Percentiles rank a stretch among this genome's conserved stretches.
phyloP scores from a whole-genome alignment of 2,113 vertebrate genomes.

The Tachysurus fulvidraco region DNA sequence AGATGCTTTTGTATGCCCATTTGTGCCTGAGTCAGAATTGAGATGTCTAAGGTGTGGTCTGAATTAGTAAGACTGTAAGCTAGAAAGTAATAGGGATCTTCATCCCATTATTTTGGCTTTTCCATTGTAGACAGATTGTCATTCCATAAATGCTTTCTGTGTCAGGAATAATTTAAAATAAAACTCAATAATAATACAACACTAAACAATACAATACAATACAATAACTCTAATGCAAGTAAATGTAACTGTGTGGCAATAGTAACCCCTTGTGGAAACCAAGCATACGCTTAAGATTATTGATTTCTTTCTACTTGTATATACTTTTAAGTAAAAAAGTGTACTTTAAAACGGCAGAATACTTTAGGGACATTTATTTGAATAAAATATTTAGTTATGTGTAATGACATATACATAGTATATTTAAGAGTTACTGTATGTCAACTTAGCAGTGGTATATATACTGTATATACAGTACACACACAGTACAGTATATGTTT shows the following conservation, averaged over 20 bases:
- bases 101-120: conserved; percentile 34
- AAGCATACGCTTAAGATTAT: not conserved
- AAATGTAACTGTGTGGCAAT: not conserved
- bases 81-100: conserved; percentile 6
- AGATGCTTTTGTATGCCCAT: not conserved
- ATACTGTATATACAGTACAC: too few relatives aligned
- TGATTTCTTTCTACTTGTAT: too few relatives aligned
- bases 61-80: conserved; percentile 9
- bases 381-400: not conserved
- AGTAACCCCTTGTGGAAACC: not conserved
- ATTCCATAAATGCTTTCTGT: conserved; percentile 6
- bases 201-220: too few relatives aligned
- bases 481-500: too few relatives aligned
- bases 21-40: conserved; percentile 13
- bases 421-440: not conserved
- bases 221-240: not conserved
- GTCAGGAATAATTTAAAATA: not conserved
- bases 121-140: conserved; percentile 21
- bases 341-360: too few relatives aligned
- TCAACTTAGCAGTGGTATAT: not conserved
- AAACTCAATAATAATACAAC: not conserved
- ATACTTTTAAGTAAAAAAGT: not conserved
- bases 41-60: conserved; percentile 23
- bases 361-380: too few relatives aligned
- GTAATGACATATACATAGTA: not conserved